phyloP scores from a whole-genome alignment of 2,113 vertebrate genomes.

The Grammomys surdaster region DNA sequence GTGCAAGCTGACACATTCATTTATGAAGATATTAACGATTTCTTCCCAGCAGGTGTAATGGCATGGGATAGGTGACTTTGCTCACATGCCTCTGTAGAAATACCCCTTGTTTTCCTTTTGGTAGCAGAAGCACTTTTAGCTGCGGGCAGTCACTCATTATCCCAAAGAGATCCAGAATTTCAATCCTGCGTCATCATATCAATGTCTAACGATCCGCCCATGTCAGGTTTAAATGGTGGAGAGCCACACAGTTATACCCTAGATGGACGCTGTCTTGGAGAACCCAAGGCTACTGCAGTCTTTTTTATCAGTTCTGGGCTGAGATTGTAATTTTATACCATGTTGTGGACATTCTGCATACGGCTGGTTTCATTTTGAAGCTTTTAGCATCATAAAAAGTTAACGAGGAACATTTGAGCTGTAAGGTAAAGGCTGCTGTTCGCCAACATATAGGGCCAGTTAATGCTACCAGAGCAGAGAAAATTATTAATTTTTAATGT shows the following conservation, averaged over 20 bases:
- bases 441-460: too few species aligned
- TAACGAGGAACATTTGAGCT: background rate
- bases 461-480: background rate
- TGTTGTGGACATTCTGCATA: background rate
- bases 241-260: too few species aligned
- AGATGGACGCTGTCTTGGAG: background rate
- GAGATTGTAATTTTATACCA: background rate
- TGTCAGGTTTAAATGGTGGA: background rate
- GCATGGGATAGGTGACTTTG: background rate
- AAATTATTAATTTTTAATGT: background rate
- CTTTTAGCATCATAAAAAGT: background rate
- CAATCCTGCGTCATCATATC: background rate
- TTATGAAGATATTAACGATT: conserved; percentile 63
- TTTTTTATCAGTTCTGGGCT: background rate
- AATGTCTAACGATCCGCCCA: background rate
- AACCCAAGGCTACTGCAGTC: background rate
- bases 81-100: background rate
- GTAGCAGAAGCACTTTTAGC: background rate
- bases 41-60: conserved; percentile 5
- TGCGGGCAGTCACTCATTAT: background rate
- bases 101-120: background rate
- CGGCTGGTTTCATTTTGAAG: background rate
- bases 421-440: background rate
- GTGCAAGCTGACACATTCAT: background rate
- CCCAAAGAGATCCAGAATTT: background rate